A percentile compares a stretch with the other conserved stretches of the same genome.
These are phyloP conservation scores for Telmatherina bonti DNA, from an alignment of 2,797 vertebrate species.

Conservation along the genomic window DNA sequence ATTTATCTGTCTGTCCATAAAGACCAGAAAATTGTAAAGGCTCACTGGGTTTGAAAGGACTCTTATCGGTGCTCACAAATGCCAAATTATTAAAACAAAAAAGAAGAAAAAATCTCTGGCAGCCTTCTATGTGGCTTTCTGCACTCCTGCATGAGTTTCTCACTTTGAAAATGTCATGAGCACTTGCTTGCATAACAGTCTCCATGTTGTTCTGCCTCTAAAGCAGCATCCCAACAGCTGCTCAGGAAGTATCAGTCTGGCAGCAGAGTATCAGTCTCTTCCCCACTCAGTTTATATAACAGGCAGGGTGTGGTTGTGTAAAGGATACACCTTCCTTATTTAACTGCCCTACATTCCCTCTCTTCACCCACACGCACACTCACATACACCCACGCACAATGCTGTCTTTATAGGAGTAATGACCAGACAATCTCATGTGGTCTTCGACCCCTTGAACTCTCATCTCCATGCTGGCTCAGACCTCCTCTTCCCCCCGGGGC, in stretches of 20 bases:
- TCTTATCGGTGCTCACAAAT: constrained; percentile 31
- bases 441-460: constrained; percentile 69
- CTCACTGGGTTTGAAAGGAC: constrained; percentile 10
- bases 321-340: constrained; percentile 76
- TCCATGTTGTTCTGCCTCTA: constrained; percentile 2
- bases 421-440: constrained; percentile 61
- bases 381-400: constrained; percentile 33
- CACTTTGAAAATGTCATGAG: constrained; percentile 44
- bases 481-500: constrained; percentile 47
- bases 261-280: constrained; percentile 34
- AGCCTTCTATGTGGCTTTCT: constrained; percentile 9
- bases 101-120: constrained; percentile 16
- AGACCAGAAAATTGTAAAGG: not conserved
- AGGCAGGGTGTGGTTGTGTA: constrained; percentile 56
- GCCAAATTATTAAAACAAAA: constrained; percentile 15
- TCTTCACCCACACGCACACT: constrained; percentile 26
- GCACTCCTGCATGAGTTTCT: constrained; percentile 13
- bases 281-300: constrained; percentile 34
- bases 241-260: constrained; percentile 20
- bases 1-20: constrained; percentile 17
- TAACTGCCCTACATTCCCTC: constrained; percentile 76
- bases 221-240: constrained; percentile 61
- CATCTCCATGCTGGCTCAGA: constrained; percentile 34
- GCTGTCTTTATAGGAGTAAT: constrained; percentile 63
- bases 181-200: constrained; percentile 29